Percentiles rank a stretch among this genome's conserved stretches.
These are phyloP conservation scores for Hetaerina titia DNA, from an alignment of 2,888 invertebrate species.

Conservation along the genomic window DNA sequence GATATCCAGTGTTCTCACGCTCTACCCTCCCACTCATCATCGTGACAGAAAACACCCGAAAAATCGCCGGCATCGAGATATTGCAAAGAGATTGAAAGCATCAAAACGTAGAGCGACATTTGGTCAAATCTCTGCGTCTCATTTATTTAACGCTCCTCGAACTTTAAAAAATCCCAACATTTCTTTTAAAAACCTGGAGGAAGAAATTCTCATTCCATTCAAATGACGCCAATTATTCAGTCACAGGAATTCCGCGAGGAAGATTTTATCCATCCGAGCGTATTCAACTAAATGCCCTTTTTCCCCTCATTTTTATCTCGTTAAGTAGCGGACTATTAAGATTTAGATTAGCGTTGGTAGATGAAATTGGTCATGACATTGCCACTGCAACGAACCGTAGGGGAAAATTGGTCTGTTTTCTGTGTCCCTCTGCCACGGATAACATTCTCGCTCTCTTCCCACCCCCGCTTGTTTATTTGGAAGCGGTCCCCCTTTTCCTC, in stretches of 20 bases:
- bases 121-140: slow-evolving; percentile 8
- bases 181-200: background rate
- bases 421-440: background rate
- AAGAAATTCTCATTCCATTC: background rate
- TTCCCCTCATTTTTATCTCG: slow-evolving; percentile 34
- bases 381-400: background rate
- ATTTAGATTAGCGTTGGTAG: background rate
- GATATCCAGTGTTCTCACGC: background rate
- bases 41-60: slow-evolving; percentile 13
- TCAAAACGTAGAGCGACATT: too few species aligned
- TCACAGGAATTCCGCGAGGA: slow-evolving; percentile 27
- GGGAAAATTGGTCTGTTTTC: slow-evolving; percentile 25
- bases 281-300: slow-evolving; percentile 9
- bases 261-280: slow-evolving; percentile 40
- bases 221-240: slow-evolving; percentile 39
- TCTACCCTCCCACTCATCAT: background rate
- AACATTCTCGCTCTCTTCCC: background rate
- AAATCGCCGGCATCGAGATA: background rate
- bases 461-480: background rate
- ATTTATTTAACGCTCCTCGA: slow-evolving; percentile 4
- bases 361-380: slow-evolving; percentile 43
- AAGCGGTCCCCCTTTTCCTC: background rate
- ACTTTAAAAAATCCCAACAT: background rate
- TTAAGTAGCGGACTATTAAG: background rate
- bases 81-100: background rate